These are phyloP conservation scores for Girardinus metallicus DNA, from an alignment of 2,797 vertebrate genomes.

Conservation along the genomic window DNA sequence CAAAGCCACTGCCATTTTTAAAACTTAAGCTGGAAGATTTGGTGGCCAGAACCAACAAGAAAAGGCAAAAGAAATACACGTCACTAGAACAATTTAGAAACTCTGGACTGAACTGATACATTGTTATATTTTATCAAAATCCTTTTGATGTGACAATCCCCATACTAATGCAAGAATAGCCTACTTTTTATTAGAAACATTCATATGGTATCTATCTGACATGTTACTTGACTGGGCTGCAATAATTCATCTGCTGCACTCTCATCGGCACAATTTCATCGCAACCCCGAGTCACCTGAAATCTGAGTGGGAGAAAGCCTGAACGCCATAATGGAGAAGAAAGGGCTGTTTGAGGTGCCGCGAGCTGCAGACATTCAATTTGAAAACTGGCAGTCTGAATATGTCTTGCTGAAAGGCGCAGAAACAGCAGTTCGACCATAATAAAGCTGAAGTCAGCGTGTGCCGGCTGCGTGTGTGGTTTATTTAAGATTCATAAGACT, in stretches of 20 bases:
- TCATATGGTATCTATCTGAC: neutral
- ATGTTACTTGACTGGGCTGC: constrained; percentile 2
- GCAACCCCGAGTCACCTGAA: constrained; percentile 37
- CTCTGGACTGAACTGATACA: neutral
- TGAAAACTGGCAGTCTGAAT: constrained; percentile 49
- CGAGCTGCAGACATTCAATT: constrained; percentile 54
- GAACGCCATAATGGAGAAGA: constrained; percentile 29
- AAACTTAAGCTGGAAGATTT: neutral
- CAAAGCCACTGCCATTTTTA: neutral
- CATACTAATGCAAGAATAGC: neutral
- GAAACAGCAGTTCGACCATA: constrained; percentile 43
- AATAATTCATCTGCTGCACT: constrained; percentile 22
- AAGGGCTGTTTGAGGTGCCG: constrained; percentile 39
- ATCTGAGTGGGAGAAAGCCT: constrained; percentile 42
- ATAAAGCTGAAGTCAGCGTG: constrained; percentile 23
- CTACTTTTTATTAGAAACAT: neutral
- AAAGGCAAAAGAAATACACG: neutral
- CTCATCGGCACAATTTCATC: constrained; percentile 32
- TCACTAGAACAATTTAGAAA: neutral
- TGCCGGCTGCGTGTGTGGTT: constrained; percentile 23
- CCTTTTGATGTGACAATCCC: neutral
- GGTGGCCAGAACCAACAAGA: neutral
- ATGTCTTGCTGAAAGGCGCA: constrained; percentile 38
- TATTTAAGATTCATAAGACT: constrained; percentile 31
- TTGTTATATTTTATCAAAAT: neutral